Evolutionary conservation across 2,888 invertebrate species (phyloP).

Genomic region (Dorcus hopei): DNA sequence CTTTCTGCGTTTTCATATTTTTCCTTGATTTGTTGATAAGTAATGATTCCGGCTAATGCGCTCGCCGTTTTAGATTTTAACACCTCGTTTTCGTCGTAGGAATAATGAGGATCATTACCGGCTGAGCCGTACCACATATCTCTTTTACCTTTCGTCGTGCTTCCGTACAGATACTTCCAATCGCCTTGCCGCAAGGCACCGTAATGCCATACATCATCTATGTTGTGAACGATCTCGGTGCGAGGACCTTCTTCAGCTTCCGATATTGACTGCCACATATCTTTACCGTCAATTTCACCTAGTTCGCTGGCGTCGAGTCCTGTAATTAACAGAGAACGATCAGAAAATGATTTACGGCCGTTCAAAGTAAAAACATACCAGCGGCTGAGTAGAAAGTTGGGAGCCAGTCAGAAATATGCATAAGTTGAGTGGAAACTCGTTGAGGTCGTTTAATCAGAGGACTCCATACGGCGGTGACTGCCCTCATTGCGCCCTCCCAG

Average conservation of each 20-base stretch:
- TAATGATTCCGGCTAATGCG: constrained; percentile 51
- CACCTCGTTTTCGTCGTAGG: constrained; percentile 48
- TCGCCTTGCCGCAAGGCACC: constrained; percentile 59
- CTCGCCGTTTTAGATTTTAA: constrained; percentile 50
- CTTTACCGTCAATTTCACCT: constrained; percentile 57
- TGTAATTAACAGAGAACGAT: constrained; percentile 18
- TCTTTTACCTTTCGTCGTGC: constrained; percentile 38
- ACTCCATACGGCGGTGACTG: constrained; percentile 65
- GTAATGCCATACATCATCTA: constrained; percentile 56
- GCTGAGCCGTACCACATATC: constrained; percentile 51
- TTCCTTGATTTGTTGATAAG: constrained; percentile 50
- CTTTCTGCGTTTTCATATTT: constrained; percentile 31
- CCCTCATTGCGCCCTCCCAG: constrained; percentile 70
- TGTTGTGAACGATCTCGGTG: constrained; percentile 57
- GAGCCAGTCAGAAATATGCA: constrained; percentile 69
- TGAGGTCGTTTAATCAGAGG: constrained; percentile 55
- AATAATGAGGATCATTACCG: constrained; percentile 41
- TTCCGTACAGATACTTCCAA: constrained; percentile 62
- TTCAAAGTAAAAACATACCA: constrained; percentile 41
- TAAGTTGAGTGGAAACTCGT: constrained; percentile 57
- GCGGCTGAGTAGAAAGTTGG: constrained; percentile 65
- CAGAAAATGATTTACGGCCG: too few species aligned
- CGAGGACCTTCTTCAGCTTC: constrained; percentile 50
- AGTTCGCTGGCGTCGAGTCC: constrained; percentile 48
- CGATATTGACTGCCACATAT: constrained; percentile 53